Evolutionary conservation across 2,113 vertebrate genomes (phyloP), one percentile per base, ranked within the genome.

Genomic region (Pseudopipra pipra): DNA sequence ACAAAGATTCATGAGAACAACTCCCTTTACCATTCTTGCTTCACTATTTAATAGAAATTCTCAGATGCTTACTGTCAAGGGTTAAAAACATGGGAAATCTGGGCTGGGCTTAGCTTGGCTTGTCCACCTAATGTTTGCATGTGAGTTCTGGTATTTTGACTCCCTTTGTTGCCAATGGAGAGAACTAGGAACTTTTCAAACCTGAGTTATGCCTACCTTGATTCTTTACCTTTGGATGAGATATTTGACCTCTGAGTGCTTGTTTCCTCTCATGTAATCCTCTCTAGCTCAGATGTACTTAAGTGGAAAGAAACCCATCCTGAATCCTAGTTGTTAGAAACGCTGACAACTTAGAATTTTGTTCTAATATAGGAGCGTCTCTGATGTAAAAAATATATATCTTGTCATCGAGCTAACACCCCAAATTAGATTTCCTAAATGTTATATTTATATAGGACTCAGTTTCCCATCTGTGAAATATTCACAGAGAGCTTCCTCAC

Each of bases 391-490:
- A 84, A 83, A 55, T 62, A 59, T 9, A 16, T 63, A 54, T 56
- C 35, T 96, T 88, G 79, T 44, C 85, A 96, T 87, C 51, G 86
- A 80, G 35, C 35, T 91, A 71, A 70, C 51, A 83, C 44, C 55
- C 51, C 27, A 86, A 96, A 96, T 90, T 95, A 94, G 93, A 76
- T 85, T 83, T 91, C 79, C 51, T 83, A 91, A 94, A 94, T 91
- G 94, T 94, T 96, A 94, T 89, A 90, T 90, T 93, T 96, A 87
- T 91, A 41, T 73, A 82, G 95, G 87, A 96, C 89, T 97, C 94
- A 96, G 93, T 97, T 94, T 96, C 75, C 91, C 93, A 93, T 90
- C 93, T 94, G 93, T 91, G 82, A 93, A 94, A 77, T 43, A 85
- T 86, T 95, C 95, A 44, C 85, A 76, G 75, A 89, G 54, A 92